Conservation (phyloP, 2,113 vertebrate species). For the Uria aalge region DNA sequence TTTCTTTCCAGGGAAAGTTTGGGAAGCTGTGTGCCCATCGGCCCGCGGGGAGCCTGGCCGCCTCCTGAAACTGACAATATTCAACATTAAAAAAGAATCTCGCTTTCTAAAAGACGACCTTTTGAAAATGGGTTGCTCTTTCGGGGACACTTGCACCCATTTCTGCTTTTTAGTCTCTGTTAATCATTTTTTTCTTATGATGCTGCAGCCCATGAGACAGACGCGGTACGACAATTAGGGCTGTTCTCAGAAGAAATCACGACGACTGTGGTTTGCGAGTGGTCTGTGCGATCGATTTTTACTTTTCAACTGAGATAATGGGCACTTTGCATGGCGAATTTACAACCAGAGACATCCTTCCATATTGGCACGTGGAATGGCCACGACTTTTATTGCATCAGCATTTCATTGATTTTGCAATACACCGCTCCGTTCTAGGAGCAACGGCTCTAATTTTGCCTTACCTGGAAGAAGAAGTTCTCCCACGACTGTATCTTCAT, state of each 20-base stretch:
- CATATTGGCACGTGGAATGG: background rate
- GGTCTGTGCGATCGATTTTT: background rate
- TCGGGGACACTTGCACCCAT: accelerated
- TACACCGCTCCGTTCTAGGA: background rate
- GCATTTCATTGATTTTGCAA: background rate
- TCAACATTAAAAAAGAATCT: accelerated
- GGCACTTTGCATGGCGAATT: background rate
- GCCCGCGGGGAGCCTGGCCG: accelerated
- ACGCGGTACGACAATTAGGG: background rate
- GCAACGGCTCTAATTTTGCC: background rate
- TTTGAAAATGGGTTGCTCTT: background rate
- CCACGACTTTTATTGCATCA: background rate
- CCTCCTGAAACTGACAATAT: background rate
- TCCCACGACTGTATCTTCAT: background rate
- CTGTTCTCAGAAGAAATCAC: background rate
- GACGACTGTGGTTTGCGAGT: background rate
- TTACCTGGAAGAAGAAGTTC: background rate
- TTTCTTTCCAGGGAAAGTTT: too few relatives aligned
- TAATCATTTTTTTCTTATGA: accelerated
- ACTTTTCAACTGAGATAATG: background rate
- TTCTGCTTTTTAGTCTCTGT: background rate
- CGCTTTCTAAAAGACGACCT: accelerated
- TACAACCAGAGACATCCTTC: background rate
- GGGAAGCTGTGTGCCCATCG: accelerated
- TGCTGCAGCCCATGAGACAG: background rate